phyloP scores from a whole-genome alignment of 2,888 invertebrate genomes.

The Cryptocheilus praepositus region DNA sequence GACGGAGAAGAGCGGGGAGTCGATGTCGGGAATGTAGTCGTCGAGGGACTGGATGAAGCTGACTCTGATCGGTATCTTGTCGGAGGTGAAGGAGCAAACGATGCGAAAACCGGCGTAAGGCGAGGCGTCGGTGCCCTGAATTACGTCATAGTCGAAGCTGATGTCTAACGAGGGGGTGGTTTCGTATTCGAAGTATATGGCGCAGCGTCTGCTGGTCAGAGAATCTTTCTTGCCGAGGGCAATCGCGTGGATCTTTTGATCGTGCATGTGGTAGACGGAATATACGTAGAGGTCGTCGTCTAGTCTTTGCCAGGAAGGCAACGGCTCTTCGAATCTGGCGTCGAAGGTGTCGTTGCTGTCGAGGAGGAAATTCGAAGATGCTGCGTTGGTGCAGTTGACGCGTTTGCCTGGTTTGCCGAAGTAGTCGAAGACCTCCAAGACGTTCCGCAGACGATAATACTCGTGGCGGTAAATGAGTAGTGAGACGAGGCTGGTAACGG shows the following conservation, averaged over 20 bases:
- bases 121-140: constrained; percentile 62
- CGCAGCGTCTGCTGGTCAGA: constrained; percentile 81
- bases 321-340: constrained; percentile 77
- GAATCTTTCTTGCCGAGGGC: constrained; percentile 79
- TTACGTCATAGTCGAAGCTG: constrained; percentile 56
- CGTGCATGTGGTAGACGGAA: constrained; percentile 80
- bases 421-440: constrained; percentile 89
- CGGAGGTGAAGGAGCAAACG: constrained; percentile 64
- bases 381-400: no score
- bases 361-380: no score
- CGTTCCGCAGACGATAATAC: constrained; percentile 88
- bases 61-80: constrained; percentile 64
- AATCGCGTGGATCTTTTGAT: constrained; percentile 79
- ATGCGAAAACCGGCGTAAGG: constrained; percentile 78
- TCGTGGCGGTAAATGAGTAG: constrained; percentile 90
- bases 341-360: constrained; percentile 22
- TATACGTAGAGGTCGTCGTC: constrained; percentile 81
- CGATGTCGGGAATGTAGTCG: constrained; percentile 41
- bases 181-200: constrained; percentile 80
- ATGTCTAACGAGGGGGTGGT: constrained; percentile 78
- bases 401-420: constrained; percentile 83
- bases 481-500: constrained; percentile 83
- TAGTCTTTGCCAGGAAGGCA: constrained; percentile 81
- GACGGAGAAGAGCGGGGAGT: constrained; percentile 53
- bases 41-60: constrained; percentile 57